Base-by-base conservation (phyloP, 2,113 vertebrate species). In the Mesoclemmys tuberculata region DNA sequence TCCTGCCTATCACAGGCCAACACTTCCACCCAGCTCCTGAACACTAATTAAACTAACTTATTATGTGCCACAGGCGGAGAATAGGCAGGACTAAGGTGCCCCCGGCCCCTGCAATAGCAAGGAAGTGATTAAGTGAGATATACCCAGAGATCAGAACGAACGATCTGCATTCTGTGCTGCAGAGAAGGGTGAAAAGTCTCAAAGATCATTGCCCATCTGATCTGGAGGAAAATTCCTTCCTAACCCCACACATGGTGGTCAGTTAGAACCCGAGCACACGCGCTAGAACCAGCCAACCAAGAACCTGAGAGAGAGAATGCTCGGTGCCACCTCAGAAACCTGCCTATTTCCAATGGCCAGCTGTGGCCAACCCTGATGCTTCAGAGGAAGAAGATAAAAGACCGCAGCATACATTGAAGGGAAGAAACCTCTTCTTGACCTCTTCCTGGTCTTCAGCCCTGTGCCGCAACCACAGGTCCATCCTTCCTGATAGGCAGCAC, bases 401-500 rank as follows among this genome's bases (percentile, higher is more conserved):
- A 71, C n/a, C n/a, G 8, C n/a, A 71, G n/a, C 51, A 10, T 82
- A 16, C 1, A 0, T 5, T 18, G 51, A 52, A 52, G 5, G 13
- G 51, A 24, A 10, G 26, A 46, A 74, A 74, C 12, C 21, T n/a
- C 22, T 18, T n/a, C 35, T 9, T n/a, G 18, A 68, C 22, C 64
- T 22, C 41, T 0, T 19, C 5, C 41, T n/a, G 12, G 1, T 81
- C 31, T 51, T 89, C 8, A 27, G 16, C 5, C 10, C 12, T 64
- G 2, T 12, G 84, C 16, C 46, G n/a, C 27, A 49, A 29, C 21
- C 29, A 26, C 44, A 10, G 3, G 71, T 35, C 0, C 11, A 29
- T 5, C 41, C 13, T 0, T 83, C 41, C 6, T 61, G 41, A 61
- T 27, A 18, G 31, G 9, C n/a, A 71, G 64, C 64, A 61, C 9